Evolutionary conservation across 2,113 vertebrate species (phyloP).

Genomic region (Catharus bicknelli): DNA sequence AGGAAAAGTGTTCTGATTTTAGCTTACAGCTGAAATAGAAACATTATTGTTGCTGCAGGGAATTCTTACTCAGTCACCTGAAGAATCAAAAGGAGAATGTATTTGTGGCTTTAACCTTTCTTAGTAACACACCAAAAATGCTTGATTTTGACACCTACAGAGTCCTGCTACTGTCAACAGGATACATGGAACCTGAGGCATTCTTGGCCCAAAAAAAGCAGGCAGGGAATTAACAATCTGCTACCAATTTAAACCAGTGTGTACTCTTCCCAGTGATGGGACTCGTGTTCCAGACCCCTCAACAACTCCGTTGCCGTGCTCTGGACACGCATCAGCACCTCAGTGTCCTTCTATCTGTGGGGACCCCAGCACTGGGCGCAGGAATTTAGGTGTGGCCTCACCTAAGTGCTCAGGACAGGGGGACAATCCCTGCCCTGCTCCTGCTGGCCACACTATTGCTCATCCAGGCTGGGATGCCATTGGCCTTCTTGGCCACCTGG

Average conservation of each 20-base stretch:
- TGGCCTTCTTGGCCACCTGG: background rate
- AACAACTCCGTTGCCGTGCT: accelerated
- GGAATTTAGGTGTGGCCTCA: accelerated
- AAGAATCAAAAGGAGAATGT: background rate
- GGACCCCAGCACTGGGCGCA: background rate
- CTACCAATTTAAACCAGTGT: background rate
- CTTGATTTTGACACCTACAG: background rate
- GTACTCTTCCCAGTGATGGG: background rate
- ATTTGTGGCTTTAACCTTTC: background rate
- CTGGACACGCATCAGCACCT: background rate
- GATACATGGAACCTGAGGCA: background rate
- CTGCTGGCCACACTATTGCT: background rate
- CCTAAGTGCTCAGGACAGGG: background rate
- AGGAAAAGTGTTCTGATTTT: background rate
- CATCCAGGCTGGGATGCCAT: background rate
- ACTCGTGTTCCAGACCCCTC: background rate
- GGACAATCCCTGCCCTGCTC: background rate
- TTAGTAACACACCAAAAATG: background rate
- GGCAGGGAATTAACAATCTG: background rate
- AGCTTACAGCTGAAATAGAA: background rate
- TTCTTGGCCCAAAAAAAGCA: background rate
- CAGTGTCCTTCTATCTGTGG: background rate
- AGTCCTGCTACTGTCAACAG: background rate
- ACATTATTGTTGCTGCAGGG: background rate
- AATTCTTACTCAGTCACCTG: background rate